Evolutionary conservation across 2,888 invertebrate species (phyloP), one percentile per base, ranked within the genome.

Genomic region (Drosophila tanythrix): DNA sequence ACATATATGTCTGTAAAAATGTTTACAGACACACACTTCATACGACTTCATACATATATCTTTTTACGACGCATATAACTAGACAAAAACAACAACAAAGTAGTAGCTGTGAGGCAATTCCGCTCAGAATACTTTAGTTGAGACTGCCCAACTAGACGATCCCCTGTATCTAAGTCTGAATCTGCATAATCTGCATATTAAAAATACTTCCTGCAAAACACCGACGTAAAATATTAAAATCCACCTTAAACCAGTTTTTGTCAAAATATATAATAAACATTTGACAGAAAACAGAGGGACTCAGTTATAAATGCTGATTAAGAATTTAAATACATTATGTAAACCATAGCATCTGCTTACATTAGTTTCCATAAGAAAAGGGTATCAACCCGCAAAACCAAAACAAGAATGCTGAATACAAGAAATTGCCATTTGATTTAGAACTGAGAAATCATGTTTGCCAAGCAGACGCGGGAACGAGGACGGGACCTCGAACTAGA

Each of bases 401-500:
- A 75, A 74, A 76, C 75, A 61, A 81, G 83, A 85, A 76, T 70
- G 70, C 69, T 64, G 76, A 81, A 69, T 80, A 86, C 83, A 86
- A 82, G 82, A 88, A 83, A 80, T 82, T 82, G 59, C 87, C 82
- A 87, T 87, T 86, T 87, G 73, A 74, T 79, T 83, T 77, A 77
- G 64, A 79, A 61, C 61, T 38, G 46, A 70, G 74, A 76, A 79
- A 64, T 74, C 67, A 68, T 76, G 69, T 66, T 68, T 71, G 67
- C 69, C 67, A 29, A 70, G 56, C 27, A 51, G n/a, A 43, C 18
- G 15, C 21, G 52, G 56, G 53, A 35, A 50, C 46, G 64, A 52
- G 33, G 29, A 50, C 35, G 36, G 48, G 15, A 58, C 65, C 61
- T 65, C 21, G 52, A 66, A 68, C 70, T 52, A 51, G 65, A 56